These are phyloP conservation scores for Conistra vaccinii DNA, from an alignment of 2,888 invertebrate species.

Conservation along the genomic window DNA sequence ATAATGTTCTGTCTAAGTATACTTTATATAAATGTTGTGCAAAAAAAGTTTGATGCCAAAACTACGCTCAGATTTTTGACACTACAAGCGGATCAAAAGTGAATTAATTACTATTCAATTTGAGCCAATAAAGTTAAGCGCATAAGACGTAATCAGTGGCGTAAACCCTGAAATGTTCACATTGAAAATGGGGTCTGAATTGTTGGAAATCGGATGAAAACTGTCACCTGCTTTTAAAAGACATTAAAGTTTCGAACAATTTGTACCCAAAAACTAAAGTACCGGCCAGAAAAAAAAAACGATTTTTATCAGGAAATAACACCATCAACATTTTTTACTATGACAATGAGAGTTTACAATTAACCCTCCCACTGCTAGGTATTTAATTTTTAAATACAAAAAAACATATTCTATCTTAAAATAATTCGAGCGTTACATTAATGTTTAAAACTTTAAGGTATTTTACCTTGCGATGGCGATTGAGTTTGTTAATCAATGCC, in stretches of 20 bases:
- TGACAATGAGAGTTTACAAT: too few species aligned
- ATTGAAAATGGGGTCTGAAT: neutral
- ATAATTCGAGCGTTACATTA: too few species aligned
- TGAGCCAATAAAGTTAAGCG: slow-evolving; percentile 7
- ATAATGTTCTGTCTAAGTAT: neutral
- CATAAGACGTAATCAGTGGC: neutral
- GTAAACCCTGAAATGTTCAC: neutral
- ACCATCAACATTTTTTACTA: too few species aligned
- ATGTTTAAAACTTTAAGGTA: too few species aligned
- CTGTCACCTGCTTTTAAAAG: neutral
- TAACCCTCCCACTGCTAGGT: too few species aligned
- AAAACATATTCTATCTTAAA: too few species aligned
- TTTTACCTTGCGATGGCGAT: too few species aligned
- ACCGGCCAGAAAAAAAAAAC: too few species aligned
- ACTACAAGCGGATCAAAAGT: neutral
- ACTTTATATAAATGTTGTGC: neutral
- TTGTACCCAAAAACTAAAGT: too few species aligned
- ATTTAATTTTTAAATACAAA: too few species aligned
- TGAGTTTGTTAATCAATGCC: neutral
- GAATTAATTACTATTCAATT: slow-evolving; percentile 12
- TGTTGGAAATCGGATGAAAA: neutral
- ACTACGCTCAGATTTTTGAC: neutral
- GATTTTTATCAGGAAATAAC: too few species aligned
- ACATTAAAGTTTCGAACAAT: too few species aligned
- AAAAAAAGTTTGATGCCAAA: neutral